Conservation (phyloP, 2,888 invertebrate genomes). For the Epistrophe grossulariae region DNA sequence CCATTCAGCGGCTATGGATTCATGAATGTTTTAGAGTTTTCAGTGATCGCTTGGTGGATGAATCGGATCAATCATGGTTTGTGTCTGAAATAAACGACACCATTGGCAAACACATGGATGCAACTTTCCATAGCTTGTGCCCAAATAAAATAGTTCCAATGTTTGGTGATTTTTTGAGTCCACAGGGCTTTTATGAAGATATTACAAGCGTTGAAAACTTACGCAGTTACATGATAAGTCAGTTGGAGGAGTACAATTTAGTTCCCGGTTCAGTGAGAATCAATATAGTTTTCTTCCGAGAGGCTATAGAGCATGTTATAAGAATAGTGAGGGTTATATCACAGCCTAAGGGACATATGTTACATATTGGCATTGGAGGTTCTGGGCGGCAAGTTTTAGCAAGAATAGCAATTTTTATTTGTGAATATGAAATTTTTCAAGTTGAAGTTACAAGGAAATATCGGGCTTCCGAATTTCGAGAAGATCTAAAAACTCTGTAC, state of each 20-base stretch:
- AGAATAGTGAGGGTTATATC: conserved; percentile 93
- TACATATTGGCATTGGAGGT: conserved; percentile 94
- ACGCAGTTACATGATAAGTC: conserved; percentile 85
- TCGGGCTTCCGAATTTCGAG: conserved; percentile 90
- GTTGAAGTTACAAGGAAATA: conserved; percentile 92
- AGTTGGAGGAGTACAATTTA: conserved; percentile 86
- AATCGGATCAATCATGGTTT: conserved; percentile 91
- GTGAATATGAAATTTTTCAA: conserved; percentile 91
- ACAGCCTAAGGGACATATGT: conserved; percentile 92
- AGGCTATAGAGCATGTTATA: conserved; percentile 94
- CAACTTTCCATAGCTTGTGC: conserved; percentile 91
- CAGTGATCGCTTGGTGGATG: conserved; percentile 92
- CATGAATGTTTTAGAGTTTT: conserved; percentile 95
- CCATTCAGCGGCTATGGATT: conserved; percentile 92
- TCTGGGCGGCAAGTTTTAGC: conserved; percentile 93
- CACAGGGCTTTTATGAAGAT: conserved; percentile 91
- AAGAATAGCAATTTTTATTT: conserved; percentile 91
- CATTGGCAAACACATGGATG: conserved; percentile 91
- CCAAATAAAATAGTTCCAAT: conserved; percentile 88
- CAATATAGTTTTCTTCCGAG: conserved; percentile 93
- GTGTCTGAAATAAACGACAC: conserved; percentile 88
- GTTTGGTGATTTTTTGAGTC: conserved; percentile 92
- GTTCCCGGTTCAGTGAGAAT: conserved; percentile 91
- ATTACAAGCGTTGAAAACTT: conserved; percentile 86
- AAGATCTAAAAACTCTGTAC: conserved; percentile 92